These are phyloP conservation scores for Tapirus indicus DNA, from an alignment of 2,797 vertebrate genomes.

Conservation along the genomic window DNA sequence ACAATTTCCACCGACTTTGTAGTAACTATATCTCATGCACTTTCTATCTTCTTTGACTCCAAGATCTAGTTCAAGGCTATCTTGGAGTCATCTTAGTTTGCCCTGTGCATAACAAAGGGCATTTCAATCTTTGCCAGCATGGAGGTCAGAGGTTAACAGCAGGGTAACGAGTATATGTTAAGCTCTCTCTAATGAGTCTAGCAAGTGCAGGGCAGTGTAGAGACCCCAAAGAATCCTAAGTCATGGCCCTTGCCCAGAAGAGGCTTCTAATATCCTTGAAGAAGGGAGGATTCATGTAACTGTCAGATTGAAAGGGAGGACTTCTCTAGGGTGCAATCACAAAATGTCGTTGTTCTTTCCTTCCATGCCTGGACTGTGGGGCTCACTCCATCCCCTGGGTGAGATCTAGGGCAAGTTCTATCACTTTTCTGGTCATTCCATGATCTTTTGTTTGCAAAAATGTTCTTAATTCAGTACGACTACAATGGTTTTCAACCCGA, in stretches of 20 bases:
- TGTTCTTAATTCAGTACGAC: slow-evolving; percentile 37
- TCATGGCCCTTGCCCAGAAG: not conserved
- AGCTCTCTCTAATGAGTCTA: not conserved
- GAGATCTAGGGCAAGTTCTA: not conserved
- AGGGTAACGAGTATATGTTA: not conserved
- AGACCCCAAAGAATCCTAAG: not conserved
- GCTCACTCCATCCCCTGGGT: not conserved
- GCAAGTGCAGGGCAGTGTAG: not conserved
- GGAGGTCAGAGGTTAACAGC: slow-evolving; percentile 20
- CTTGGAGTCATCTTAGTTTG: not conserved
- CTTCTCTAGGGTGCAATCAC: not conserved
- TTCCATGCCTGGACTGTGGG: not conserved
- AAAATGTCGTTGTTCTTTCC: not conserved
- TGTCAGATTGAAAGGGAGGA: not conserved
- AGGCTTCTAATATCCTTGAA: not conserved
- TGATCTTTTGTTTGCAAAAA: slow-evolving; percentile 50
- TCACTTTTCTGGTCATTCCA: not conserved
- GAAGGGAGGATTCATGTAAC: not conserved
- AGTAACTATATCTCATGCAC: not conserved
- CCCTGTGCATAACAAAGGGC: not conserved
- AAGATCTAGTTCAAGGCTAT: not conserved
- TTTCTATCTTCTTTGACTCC: not conserved
- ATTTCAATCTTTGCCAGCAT: not conserved
- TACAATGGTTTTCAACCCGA: not conserved
- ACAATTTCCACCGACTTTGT: not conserved